Evolutionary conservation across 2,888 invertebrate genomes (phyloP), one percentile per base, ranked within the genome.

Genomic region (Exocentrus adspersus): DNA sequence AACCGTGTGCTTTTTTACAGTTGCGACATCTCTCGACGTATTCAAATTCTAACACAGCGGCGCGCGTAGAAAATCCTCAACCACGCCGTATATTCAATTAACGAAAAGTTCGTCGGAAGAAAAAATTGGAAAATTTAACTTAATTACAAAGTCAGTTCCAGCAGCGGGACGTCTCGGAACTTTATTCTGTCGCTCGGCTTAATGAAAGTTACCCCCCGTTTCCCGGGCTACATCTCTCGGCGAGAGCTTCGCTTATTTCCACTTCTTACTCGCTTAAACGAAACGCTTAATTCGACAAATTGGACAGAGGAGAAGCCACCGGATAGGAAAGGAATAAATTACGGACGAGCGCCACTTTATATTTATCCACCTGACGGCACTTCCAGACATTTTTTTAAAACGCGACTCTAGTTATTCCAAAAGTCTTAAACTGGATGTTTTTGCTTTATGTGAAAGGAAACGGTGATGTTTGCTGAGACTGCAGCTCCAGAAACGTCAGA

Each of bases 131-230:
- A 58, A 58, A 48, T 37, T 37, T 58, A 58, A 58, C 46, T 58
- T 58, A 46, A 58, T 58, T 58, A 58, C 32, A 45, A 58, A 58
- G 58, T 48, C 37, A 20, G 30, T 48, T 48, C 37, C 48, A 24
- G 37, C 20, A 48, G n/a, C 48, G n/a, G n/a, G n/a, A n/a, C n/a
- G 30, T 37, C 48, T 48, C 46, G 24, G 21, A 41, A 58, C 48
- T 48, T 41, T 48, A 46, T 52, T 57, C 46, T 58, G 58, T 58
- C 58, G 48, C 58, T 58, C 32, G 32, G 12, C 14, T 21, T 53
- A 53, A 58, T 58, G 58, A 58, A 58, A 58, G 30, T 42, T n/a
- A n/a, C n/a, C n/a, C n/a, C n/a, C n/a, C n/a, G n/a, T n/a, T 42
- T 43, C 28, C 28, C 28, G 21, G 58, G 32, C 28, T 48, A 58